Base-by-base conservation (phyloP, 53 echinoderm and acorn worm species). In the Paracentrotus lividus region DNA sequence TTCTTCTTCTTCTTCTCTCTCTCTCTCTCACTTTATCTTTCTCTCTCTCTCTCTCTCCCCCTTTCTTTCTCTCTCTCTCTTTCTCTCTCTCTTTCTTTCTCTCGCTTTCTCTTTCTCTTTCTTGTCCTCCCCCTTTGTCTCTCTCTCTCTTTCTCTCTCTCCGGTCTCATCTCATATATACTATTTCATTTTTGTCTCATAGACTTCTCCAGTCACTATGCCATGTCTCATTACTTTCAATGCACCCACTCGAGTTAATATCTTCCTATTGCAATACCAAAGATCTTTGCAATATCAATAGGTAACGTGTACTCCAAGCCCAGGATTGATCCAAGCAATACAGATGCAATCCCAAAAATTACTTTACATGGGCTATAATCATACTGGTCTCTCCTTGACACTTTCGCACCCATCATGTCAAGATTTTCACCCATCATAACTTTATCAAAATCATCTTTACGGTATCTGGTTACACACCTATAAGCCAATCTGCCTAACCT, bases 391-490 rank as follows among this genome's bases (percentile, higher is more conserved):
- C 36, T 40, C 40, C 40, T 72, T 72, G 72, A 72, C 72, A 36
- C 72, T 72, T 40, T 38, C 16, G 18, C 38, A 72, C 72, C 40
- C 26, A 5, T 47, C 45, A 81, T 51, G 38, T n/a, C 10, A 42
- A 21, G 47, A 45, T 45, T 81, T 81, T 10, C 44, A 27, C n/a
- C 47, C 47, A 81, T 12, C 47, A 33, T 47, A 47, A n/a, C 49
- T 81, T 81, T 47, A 81, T 13, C 81, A 47, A 45, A 44, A 27
- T 5, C 81, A 81, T 81, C 81, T 81, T 26, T 81, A 47, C 2
- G 7, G 81, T 15, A 81, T 81, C 26, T 20, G n/a, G 24, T 81
- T 44, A 47, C 81, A 81, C 4, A 81, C 33, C 44, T 81, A 36
- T 18, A 36, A 72, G 1, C 81, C 12, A n/a, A 81, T 26, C 81